Base-by-base conservation (phyloP, 2,113 vertebrate genomes). In the Paramormyrops kingsleyae region DNA sequence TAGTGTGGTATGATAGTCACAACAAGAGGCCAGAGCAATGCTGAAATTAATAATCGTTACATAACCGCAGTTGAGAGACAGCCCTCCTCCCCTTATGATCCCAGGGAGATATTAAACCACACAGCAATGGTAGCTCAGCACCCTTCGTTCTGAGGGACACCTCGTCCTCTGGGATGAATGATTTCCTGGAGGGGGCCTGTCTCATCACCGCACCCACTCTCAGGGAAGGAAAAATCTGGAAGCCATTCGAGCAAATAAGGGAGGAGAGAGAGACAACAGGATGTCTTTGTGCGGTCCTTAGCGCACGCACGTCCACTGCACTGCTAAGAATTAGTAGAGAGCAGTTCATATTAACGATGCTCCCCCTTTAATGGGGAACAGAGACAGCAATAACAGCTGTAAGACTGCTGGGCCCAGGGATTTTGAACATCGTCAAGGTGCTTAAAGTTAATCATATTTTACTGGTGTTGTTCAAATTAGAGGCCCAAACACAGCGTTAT, bases 391-490 rank as follows among this genome's bases (percentile, higher is more conserved):
- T 77, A 77, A 27, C 62, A 70, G 62, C 17, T 31, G 27, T 13
- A 53, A 21, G 39, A 44, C 5, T 7, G 10, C 1, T 9, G 83
- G n/a, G 21, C 2, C 5, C n/a, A 59, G 12, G 35, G 50, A 35
- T 31, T 62, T 39, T 19, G 2, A 59, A 56, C 27, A 21, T 35
- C 50, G 7, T 56, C n/a, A 56, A 56, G 31, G 31, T 49, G 87
- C 59, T 88, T 87, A n/a, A 42, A 80, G 56, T 52, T 50, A 47
- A 47, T 31, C 62, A 9, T 77, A n/a, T 8, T 88, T 80, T 90
- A 42, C 85, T 90, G 47, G 53, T 83, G 53, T 89, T 88, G 90
- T 86, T 89, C 87, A 47, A 70, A 74, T 85, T 85, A 89, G 52
- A 85, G 21, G 83, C n/a, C 59, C 31, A 59, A 85, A 90, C 13